phyloP scores from a whole-genome alignment of 2,888 invertebrate genomes.

The Athalia rosae region DNA sequence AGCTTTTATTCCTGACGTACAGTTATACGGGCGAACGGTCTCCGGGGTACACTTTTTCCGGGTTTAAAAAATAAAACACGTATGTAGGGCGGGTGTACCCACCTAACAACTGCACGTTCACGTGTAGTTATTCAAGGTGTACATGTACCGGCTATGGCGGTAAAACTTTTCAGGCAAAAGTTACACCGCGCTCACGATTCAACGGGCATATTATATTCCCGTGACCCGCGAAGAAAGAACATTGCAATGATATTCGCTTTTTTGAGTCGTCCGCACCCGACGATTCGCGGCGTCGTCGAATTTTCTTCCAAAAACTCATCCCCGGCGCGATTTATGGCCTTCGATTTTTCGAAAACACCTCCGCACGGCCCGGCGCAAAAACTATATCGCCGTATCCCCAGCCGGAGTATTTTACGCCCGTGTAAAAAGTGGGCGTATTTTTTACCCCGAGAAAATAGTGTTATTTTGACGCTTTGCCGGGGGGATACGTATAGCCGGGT shows the following conservation, averaged over 20 bases:
- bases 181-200: neutral
- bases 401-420: neutral
- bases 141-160: neutral
- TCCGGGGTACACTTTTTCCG: constrained; percentile 3
- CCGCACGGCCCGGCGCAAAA: too few relatives aligned
- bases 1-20: constrained; percentile 3
- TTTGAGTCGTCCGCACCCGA: too few relatives aligned
- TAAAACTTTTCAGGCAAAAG: constrained; percentile 17
- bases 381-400: too few relatives aligned
- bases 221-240: too few relatives aligned
- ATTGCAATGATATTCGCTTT: too few relatives aligned
- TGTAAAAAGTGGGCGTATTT: neutral
- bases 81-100: neutral
- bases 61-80: neutral
- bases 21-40: neutral
- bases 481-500: neutral
- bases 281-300: too few relatives aligned
- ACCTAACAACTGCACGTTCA: neutral
- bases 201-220: too few relatives aligned
- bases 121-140: neutral
- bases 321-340: too few relatives aligned
- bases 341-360: too few relatives aligned
- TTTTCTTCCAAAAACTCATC: too few relatives aligned
- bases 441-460: neutral
- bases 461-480: constrained; percentile 14